Percentiles rank a stretch among this genome's conserved stretches.
These are phyloP conservation scores for Halcyon senegalensis DNA, from an alignment of 2,113 vertebrate species.

Conservation along the genomic window DNA sequence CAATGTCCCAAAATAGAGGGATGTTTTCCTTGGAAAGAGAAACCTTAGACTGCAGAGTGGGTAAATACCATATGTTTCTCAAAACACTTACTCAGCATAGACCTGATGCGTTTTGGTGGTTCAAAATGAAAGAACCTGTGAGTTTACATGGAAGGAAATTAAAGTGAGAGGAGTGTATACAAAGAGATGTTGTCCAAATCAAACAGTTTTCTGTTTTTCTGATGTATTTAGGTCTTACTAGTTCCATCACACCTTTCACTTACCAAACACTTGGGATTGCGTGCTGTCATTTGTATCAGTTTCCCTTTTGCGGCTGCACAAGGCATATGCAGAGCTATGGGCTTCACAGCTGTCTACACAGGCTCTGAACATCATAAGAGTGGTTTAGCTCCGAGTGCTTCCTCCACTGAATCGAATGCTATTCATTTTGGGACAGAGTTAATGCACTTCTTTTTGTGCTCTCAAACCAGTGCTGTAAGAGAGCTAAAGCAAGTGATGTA, in stretches of 20 bases:
- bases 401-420: not conserved
- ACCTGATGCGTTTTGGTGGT: not conserved
- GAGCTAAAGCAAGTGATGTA: not conserved
- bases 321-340: rapidly evolving
- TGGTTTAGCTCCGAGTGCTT: not conserved
- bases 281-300: not conserved
- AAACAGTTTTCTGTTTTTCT: not conserved
- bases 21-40: not conserved
- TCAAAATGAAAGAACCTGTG: not conserved
- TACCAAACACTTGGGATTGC: not conserved
- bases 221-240: not conserved
- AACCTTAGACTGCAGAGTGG: not conserved
- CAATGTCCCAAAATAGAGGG: not conserved
- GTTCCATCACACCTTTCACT: not conserved
- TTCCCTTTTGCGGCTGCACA: not conserved
- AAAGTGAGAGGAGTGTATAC: not conserved
- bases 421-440: not conserved
- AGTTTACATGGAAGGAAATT: not conserved
- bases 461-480: not conserved
- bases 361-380: not conserved
- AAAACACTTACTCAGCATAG: not conserved
- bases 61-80: not conserved
- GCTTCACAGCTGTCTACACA: not conserved
- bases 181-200: not conserved
- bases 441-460: not conserved